Evolutionary conservation across 2,888 invertebrate species (phyloP).

Genomic region (Gymnosoma rotundatum): DNA sequence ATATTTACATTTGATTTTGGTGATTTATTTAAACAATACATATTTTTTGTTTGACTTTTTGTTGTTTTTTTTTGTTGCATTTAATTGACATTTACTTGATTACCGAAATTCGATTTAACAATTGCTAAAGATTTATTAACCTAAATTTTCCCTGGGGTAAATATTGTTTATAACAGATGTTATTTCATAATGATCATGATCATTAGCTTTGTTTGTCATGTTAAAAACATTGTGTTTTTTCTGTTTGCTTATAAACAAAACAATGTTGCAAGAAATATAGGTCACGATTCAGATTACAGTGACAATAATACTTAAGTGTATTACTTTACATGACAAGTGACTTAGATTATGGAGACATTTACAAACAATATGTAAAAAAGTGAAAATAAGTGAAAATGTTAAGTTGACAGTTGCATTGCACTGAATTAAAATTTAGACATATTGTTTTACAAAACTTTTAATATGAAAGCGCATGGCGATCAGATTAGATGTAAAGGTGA

Average conservation of each 20-base stretch:
- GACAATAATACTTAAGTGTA: background rate
- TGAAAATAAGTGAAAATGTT: conserved; percentile 12
- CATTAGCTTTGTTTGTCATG: conserved; percentile 33
- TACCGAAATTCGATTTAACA: conserved; percentile 19
- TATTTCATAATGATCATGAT: conserved; percentile 13
- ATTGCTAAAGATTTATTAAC: conserved; percentile 54
- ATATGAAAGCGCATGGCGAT: no score
- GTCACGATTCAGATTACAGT: conserved; percentile 37
- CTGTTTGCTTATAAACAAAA: background rate
- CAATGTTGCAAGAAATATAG: conserved; percentile 52
- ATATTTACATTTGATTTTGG: conserved; percentile 30
- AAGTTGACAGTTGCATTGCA: background rate
- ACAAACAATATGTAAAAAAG: background rate
- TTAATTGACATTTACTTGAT: conserved; percentile 52
- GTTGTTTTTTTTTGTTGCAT: background rate
- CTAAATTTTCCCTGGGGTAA: conserved; percentile 28
- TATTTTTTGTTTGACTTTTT: background rate
- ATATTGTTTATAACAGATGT: conserved; percentile 26
- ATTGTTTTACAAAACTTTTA: background rate
- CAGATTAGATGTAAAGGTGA: no score
- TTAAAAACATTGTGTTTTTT: background rate
- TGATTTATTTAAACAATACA: conserved; percentile 9
- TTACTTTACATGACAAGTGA: conserved; percentile 43
- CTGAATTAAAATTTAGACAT: background rate
- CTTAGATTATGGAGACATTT: background rate